These are phyloP conservation scores for Rhagonycha lutea DNA, from an alignment of 2,888 invertebrate genomes.

Conservation along the genomic window DNA sequence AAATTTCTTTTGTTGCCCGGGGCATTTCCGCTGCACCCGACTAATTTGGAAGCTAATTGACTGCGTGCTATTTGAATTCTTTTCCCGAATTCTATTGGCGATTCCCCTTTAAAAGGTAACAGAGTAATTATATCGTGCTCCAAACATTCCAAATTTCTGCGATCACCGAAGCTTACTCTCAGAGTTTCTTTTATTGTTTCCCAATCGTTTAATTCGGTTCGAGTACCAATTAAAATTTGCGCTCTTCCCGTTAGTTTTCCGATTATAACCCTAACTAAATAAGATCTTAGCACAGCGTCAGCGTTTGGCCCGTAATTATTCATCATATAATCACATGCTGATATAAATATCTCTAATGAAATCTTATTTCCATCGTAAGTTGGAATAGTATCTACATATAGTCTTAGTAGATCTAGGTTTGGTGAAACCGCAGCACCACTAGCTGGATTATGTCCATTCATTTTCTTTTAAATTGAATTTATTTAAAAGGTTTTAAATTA, in stretches of 20 bases:
- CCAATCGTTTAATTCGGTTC: not conserved
- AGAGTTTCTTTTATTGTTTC: not conserved
- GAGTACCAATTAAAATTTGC: not conserved
- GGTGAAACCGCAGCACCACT: no score
- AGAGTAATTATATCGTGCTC: not conserved
- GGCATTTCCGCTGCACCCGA: not conserved
- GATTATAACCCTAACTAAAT: not conserved
- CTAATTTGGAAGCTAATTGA: not conserved
- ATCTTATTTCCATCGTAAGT: not conserved
- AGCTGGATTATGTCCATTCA: no score
- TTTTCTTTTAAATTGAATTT: no score
- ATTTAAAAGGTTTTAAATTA: no score
- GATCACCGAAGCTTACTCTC: not conserved
- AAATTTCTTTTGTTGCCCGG: not conserved
- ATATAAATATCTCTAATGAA: rapidly evolving
- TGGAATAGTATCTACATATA: not conserved
- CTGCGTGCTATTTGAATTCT: no score
- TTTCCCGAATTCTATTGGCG: no score
- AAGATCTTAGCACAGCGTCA: no score
- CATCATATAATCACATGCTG: no score
- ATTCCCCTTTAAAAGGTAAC: no score
- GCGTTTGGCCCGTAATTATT: no score
- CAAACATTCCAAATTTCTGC: not conserved
- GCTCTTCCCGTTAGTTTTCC: not conserved
- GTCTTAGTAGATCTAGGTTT: no score